These are phyloP conservation scores for Syngnathus rostellatus DNA, from an alignment of 2,797 vertebrate genomes.

Conservation along the genomic window DNA sequence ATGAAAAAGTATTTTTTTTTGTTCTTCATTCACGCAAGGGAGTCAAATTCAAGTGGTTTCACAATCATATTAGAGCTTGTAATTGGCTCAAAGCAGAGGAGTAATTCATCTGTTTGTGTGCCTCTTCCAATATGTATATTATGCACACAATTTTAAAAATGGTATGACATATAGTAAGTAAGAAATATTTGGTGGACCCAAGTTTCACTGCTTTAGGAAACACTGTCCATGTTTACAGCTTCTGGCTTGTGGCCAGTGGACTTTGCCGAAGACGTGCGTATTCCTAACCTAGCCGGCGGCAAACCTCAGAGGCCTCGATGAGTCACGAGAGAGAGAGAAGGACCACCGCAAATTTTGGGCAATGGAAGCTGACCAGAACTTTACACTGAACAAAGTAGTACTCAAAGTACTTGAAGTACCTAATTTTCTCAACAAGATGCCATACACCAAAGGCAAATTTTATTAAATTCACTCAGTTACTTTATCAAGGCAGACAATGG, in stretches of 20 bases:
- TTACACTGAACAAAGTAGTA: neutral
- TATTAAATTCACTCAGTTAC: neutral
- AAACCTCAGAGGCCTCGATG: constrained; percentile 54
- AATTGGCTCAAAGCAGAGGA: neutral
- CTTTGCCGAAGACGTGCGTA: constrained; percentile 40
- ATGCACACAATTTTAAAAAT: neutral
- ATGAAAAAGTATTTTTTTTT: neutral
- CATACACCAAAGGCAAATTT: neutral
- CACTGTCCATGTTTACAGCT: neutral
- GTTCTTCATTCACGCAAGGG: too few relatives aligned
- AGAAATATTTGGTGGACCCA: neutral
- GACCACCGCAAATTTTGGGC: constrained; percentile 40
- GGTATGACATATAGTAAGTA: neutral
- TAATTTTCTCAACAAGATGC: neutral
- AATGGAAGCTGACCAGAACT: constrained; percentile 19
- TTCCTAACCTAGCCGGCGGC: constrained; percentile 60
- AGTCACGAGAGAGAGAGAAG: constrained; percentile 47
- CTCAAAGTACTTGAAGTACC: neutral
- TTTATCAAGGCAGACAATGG: neutral
- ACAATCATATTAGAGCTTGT: neutral
- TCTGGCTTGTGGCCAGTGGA: constrained; percentile 39
- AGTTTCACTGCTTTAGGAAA: neutral
- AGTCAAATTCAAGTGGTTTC: neutral
- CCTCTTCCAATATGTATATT: neutral
- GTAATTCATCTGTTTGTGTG: neutral